Percentiles rank a stretch among this genome's conserved stretches.
Conservation (phyloP, 2,888 invertebrate species). For the Papilio protenor region DNA sequence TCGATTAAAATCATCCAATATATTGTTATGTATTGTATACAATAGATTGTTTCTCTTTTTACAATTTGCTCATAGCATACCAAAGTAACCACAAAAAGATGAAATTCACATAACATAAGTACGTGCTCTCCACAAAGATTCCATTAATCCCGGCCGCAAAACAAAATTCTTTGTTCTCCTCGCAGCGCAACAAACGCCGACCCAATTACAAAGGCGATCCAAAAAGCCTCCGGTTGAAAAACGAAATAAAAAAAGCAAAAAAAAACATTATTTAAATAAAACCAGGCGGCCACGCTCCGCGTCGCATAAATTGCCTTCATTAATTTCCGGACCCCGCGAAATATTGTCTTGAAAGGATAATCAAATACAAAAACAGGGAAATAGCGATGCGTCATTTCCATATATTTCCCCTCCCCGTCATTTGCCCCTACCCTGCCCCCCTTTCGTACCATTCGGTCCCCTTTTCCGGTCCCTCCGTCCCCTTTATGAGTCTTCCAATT, state of each 20-base stretch:
- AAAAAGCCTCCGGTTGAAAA: constrained; percentile 64
- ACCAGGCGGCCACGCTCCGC: constrained; percentile 73
- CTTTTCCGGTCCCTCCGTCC: constrained; percentile 74
- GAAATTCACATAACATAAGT: constrained; percentile 16
- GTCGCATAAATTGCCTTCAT: constrained; percentile 84
- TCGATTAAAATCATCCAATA: background rate
- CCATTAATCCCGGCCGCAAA: constrained; percentile 69
- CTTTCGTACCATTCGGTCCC: constrained; percentile 69
- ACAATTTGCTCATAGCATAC: background rate
- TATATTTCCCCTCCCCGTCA: constrained; percentile 69
- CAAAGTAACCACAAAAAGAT: background rate
- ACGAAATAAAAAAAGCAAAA: constrained; percentile 56
- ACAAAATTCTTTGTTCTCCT: constrained; percentile 73
- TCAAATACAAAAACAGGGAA: constrained; percentile 84
- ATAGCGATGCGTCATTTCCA: constrained; percentile 84
- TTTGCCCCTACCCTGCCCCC: constrained; percentile 63
- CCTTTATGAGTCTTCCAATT: constrained; percentile 82
- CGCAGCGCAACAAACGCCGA: constrained; percentile 64
- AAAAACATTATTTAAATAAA: constrained; percentile 81
- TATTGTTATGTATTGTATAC: too few species aligned
- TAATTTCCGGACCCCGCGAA: constrained; percentile 83
- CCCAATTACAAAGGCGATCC: constrained; percentile 79
- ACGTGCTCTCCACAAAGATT: constrained; percentile 28
- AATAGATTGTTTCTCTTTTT: background rate
- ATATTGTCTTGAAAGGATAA: constrained; percentile 85